Evolutionary conservation across 2,888 invertebrate species (phyloP).

Genomic region (Chymomyza amoena): DNA sequence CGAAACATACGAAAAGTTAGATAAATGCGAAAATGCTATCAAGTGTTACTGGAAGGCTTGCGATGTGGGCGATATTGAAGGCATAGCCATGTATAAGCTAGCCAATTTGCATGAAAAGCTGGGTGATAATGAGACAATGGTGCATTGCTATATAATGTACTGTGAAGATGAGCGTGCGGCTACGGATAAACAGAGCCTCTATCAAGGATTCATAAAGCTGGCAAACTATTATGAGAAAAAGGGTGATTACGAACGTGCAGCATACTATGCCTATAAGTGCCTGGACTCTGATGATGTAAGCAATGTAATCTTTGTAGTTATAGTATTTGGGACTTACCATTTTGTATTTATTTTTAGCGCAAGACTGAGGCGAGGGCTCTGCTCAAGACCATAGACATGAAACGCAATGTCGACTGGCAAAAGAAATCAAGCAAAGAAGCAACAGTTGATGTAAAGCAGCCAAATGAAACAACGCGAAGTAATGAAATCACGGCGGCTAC

Average conservation of each 20-base stretch:
- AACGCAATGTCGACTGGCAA: constrained; percentile 59
- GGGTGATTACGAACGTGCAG: constrained; percentile 91
- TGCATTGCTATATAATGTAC: constrained; percentile 94
- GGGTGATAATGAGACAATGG: constrained; percentile 92
- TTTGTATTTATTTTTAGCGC: constrained; percentile 82
- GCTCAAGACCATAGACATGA: constrained; percentile 86
- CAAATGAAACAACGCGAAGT: constrained; percentile 13
- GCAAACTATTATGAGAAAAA: constrained; percentile 93
- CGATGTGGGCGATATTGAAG: constrained; percentile 97
- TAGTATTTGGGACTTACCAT: neutral
- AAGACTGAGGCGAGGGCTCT: constrained; percentile 95
- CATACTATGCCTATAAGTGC: constrained; percentile 96
- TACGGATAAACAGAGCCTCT: constrained; percentile 88
- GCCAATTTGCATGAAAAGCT: constrained; percentile 96
- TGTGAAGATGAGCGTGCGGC: constrained; percentile 86
- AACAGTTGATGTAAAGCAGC: constrained; percentile 5
- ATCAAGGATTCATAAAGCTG: constrained; percentile 92
- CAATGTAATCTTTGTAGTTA: neutral
- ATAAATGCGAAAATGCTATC: constrained; percentile 93
- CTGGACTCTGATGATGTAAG: constrained; percentile 91
- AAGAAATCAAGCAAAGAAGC: constrained; percentile 47
- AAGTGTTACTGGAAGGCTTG: constrained; percentile 98
- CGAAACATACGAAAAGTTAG: constrained; percentile 96
- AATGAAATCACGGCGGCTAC: neutral
- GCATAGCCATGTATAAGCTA: constrained; percentile 94